These are phyloP conservation scores for Rissa tridactyla DNA, from an alignment of 2,113 vertebrate genomes.

Conservation along the genomic window DNA sequence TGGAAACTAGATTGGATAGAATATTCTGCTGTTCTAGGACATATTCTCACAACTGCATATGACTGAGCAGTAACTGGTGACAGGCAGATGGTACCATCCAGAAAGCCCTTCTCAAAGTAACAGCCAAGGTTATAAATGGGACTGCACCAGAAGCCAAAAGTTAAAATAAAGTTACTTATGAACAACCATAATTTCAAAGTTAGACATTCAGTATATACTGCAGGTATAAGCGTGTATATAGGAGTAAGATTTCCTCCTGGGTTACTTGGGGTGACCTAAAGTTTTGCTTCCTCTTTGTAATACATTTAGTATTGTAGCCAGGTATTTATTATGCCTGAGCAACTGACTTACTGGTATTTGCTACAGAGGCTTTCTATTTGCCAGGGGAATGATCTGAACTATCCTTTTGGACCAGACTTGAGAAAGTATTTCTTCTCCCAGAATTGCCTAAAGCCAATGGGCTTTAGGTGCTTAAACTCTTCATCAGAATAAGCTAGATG, in stretches of 20 bases:
- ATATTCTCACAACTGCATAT: slow-evolving; percentile 1
- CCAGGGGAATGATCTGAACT: background rate
- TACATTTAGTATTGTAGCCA: background rate
- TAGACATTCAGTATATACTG: background rate
- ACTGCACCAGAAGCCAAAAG: background rate
- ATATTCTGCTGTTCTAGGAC: background rate
- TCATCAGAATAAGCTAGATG: background rate
- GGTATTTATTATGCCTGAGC: background rate
- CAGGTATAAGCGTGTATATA: no score
- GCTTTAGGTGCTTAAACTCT: background rate
- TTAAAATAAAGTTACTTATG: background rate
- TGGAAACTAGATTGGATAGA: background rate
- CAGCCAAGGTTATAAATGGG: slow-evolving; percentile 44
- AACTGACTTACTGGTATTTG: background rate
- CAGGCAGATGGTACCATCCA: slow-evolving; percentile 29
- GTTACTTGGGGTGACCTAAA: background rate
- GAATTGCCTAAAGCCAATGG: background rate
- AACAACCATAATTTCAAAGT: background rate
- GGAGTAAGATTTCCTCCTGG: background rate
- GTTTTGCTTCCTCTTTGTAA: background rate
- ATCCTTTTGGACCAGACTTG: background rate
- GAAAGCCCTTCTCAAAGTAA: background rate
- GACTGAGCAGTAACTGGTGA: slow-evolving; percentile 16
- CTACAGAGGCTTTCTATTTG: background rate
- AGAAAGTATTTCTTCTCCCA: background rate